A percentile compares a stretch with the other conserved stretches of the same genome.
Evolutionary conservation across 2,113 vertebrate genomes (phyloP).

Genomic region (Carlito syrichta): DNA sequence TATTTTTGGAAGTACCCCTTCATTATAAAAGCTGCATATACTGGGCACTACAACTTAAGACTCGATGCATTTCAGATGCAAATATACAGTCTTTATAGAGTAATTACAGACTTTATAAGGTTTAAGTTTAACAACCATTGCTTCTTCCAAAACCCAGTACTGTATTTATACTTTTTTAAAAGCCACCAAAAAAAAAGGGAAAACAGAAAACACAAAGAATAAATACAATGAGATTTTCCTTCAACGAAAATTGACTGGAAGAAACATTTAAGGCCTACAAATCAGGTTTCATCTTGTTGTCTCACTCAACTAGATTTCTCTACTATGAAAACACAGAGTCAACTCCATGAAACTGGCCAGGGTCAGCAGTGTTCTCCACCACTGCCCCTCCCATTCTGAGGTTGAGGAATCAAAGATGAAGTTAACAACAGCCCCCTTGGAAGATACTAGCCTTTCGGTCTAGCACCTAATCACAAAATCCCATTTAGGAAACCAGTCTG

Average conservation of each 20-base stretch:
- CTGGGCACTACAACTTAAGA: neutral
- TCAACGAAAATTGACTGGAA: neutral
- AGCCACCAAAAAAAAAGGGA: neutral
- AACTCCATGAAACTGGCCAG: fast-evolving
- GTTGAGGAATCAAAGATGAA: neutral
- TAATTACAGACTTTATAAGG: constrained; percentile 54
- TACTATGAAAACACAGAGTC: neutral
- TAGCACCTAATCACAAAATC: neutral
- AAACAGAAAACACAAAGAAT: neutral
- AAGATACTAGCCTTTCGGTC: neutral
- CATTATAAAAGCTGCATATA: constrained; percentile 30
- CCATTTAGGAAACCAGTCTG: neutral
- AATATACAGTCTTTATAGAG: constrained; percentile 6
- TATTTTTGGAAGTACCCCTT: constrained; percentile 50
- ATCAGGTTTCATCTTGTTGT: neutral
- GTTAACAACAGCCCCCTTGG: no score
- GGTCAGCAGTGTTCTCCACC: fast-evolving
- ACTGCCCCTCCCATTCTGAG: neutral
- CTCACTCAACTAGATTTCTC: no score
- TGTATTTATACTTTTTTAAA: neutral
- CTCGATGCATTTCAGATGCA: constrained; percentile 7
- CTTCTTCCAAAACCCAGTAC: neutral
- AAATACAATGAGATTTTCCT: neutral
- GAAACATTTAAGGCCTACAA: neutral
- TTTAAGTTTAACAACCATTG: constrained; percentile 12